These are phyloP conservation scores for Antheraea yamamai DNA, from an alignment of 2,888 invertebrate genomes.

Conservation along the genomic window DNA sequence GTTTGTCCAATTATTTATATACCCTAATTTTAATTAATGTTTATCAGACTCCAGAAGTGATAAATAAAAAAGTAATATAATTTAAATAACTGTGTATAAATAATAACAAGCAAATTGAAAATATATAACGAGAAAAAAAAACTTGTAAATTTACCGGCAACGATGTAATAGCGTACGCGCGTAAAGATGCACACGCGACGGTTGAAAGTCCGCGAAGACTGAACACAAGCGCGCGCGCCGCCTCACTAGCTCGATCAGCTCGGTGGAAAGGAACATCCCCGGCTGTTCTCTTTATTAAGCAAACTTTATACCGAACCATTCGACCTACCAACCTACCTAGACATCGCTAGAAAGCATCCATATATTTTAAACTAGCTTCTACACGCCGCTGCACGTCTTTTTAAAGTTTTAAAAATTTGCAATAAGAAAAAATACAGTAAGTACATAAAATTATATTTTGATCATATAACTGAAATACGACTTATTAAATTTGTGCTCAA, in stretches of 20 bases:
- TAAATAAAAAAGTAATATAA: background rate
- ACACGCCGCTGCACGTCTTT: background rate
- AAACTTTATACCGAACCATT: conserved; percentile 34
- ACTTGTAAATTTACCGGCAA: conserved; percentile 12
- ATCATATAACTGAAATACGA: background rate
- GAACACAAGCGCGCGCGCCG: conserved; percentile 42
- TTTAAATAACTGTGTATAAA: background rate
- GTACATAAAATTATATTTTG: too few species aligned
- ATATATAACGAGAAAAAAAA: conserved; percentile 11
- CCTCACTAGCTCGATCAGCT: conserved; percentile 30
- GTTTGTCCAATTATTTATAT: too few species aligned
- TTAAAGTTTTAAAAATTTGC: background rate
- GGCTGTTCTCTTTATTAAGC: conserved; percentile 44
- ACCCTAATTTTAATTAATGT: too few species aligned
- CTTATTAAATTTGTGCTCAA: background rate
- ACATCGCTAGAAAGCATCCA: background rate
- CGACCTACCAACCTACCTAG: background rate
- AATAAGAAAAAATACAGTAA: background rate
- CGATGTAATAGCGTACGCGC: conserved; percentile 39
- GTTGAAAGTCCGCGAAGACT: conserved; percentile 49
- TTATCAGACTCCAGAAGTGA: background rate
- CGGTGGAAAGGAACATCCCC: conserved; percentile 38
- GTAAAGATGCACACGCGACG: conserved; percentile 51
- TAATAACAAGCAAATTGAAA: conserved; percentile 9
- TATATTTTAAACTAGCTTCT: background rate